These are phyloP conservation scores for Nyctereutes procyonoides DNA, from an alignment of 2,113 vertebrate species.

Conservation along the genomic window DNA sequence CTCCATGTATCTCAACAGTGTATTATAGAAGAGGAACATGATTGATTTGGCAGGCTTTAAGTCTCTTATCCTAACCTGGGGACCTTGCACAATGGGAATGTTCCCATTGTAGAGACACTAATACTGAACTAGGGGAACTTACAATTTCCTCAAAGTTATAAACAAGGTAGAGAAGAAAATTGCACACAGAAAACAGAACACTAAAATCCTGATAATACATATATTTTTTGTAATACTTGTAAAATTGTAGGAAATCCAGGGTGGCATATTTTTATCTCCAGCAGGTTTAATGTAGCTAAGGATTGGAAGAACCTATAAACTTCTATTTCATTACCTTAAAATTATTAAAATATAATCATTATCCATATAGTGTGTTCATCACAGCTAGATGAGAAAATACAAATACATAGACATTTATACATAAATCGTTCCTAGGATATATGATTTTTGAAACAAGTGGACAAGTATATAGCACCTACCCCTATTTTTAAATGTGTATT, in stretches of 20 bases:
- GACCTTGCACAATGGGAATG: neutral
- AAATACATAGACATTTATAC: neutral
- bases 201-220: neutral
- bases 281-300: neutral
- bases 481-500: neutral
- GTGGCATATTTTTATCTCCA: neutral
- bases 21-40: neutral
- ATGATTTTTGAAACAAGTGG: constrained; percentile 30
- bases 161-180: neutral
- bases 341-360: neutral
- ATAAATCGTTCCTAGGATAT: neutral
- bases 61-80: neutral
- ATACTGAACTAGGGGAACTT: neutral
- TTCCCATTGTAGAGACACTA: neutral
- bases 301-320: neutral
- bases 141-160: neutral
- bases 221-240: neutral
- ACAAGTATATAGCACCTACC: neutral
- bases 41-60: neutral
- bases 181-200: neutral
- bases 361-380: neutral
- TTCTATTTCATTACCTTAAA: constrained; percentile 1
- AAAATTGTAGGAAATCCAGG: neutral
- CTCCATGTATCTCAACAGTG: neutral
- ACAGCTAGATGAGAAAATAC: neutral